These are phyloP conservation scores for Anagrus nilaparvatae DNA, from an alignment of 1,140 invertebrate species.

Conservation along the genomic window DNA sequence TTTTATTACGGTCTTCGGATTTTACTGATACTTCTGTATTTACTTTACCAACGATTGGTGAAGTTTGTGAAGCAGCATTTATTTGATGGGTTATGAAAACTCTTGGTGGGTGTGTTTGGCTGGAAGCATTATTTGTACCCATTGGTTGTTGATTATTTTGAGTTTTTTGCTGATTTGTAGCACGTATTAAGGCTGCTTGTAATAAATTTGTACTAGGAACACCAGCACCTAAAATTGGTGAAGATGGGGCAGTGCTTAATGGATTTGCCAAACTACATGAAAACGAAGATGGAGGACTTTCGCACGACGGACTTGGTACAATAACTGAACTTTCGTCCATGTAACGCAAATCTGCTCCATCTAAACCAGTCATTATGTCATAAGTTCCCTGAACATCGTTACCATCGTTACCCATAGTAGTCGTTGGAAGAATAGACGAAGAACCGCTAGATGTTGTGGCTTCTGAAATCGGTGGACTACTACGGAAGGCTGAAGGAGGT, in stretches of 20 bases:
- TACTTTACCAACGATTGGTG: slow-evolving; percentile 50
- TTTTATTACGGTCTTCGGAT: slow-evolving; percentile 40
- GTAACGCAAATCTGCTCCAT: slow-evolving; percentile 69
- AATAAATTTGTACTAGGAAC: slow-evolving; percentile 47
- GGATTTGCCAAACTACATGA: slow-evolving; percentile 42
- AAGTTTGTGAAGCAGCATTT: slow-evolving; percentile 39
- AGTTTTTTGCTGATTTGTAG: slow-evolving; percentile 45
- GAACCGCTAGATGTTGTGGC: slow-evolving; percentile 42
- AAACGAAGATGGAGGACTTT: slow-evolving; percentile 60
- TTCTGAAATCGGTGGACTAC: slow-evolving; percentile 53
- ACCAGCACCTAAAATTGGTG: slow-evolving; percentile 37
- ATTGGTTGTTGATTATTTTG: slow-evolving; percentile 26
- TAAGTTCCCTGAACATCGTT: slow-evolving; percentile 48
- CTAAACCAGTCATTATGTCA: slow-evolving; percentile 65
- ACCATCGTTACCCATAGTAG: not conserved
- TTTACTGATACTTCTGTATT: slow-evolving; percentile 59
- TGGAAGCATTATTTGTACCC: slow-evolving; percentile 36
- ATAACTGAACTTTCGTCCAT: slow-evolving; percentile 87
- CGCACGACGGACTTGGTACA: slow-evolving; percentile 61
- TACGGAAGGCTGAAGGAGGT: slow-evolving; percentile 61
- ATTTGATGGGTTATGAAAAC: slow-evolving; percentile 40
- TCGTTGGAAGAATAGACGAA: slow-evolving; percentile 30
- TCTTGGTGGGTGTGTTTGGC: slow-evolving; percentile 38
- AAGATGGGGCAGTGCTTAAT: slow-evolving; percentile 45
- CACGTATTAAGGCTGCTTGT: slow-evolving; percentile 58